Evolutionary conservation across 2,797 vertebrate genomes (phyloP).

Genomic region (Chaenodraco wilsoni): DNA sequence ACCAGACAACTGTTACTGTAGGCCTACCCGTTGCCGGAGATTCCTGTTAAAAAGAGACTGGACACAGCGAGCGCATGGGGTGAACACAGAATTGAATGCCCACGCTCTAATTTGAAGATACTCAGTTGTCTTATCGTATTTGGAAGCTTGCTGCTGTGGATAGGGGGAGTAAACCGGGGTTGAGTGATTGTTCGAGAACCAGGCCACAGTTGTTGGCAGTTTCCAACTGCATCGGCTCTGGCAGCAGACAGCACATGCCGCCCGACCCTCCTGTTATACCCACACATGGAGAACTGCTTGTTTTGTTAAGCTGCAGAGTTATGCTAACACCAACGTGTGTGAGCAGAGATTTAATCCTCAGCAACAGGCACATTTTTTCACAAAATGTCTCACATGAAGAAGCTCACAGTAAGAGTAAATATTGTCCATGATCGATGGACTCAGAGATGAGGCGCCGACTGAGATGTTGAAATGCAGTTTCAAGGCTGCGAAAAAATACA

Average conservation of each 20-base stretch:
- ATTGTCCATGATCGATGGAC: conserved; percentile 5
- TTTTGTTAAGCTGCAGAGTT: conserved; percentile 32
- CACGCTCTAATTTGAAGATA: conserved; percentile 45
- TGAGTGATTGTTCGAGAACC: conserved; percentile 29
- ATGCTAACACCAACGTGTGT: conserved; percentile 23
- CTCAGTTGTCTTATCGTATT: conserved; percentile 45
- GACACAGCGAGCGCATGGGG: conserved; percentile 32
- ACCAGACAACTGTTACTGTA: conserved; percentile 22
- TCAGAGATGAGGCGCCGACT: conserved; percentile 13
- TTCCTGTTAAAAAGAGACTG: conserved; percentile 31
- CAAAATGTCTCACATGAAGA: not conserved
- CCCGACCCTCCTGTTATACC: conserved; percentile 20
- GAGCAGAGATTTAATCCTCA: conserved; percentile 18
- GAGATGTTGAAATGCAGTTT: conserved; percentile 26
- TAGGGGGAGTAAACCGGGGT: conserved; percentile 9
- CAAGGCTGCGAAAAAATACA: conserved; percentile 9
- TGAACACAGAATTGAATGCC: conserved; percentile 40
- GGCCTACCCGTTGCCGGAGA: conserved; percentile 12
- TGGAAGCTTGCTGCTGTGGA: conserved; percentile 23
- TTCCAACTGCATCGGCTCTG: conserved; percentile 27
- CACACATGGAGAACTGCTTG: conserved; percentile 32
- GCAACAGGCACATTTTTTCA: conserved; percentile 22
- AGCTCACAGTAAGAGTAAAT: not conserved
- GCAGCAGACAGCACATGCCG: conserved; percentile 37
- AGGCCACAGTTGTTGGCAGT: conserved; percentile 43